phyloP scores from a whole-genome alignment of 2,888 invertebrate genomes.

The Digitonthophagus gazella region DNA sequence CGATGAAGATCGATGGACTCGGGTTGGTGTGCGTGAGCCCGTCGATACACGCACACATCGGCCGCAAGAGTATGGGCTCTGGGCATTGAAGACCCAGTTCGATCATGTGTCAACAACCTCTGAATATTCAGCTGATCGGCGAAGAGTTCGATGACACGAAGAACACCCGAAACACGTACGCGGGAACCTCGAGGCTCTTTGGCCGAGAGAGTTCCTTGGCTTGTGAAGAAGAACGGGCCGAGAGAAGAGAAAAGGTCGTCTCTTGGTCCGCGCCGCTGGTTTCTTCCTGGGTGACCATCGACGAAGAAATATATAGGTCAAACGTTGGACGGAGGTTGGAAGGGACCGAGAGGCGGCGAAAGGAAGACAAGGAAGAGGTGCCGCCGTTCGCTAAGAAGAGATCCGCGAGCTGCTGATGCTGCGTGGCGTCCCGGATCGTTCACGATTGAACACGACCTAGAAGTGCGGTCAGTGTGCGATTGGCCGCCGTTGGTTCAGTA shows the following conservation, averaged over 20 bases:
- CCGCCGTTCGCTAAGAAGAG: constrained; percentile 13
- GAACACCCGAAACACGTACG: constrained; percentile 22
- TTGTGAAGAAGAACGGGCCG: constrained; percentile 1
- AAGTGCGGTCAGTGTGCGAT: constrained; percentile 53
- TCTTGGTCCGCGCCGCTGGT: background rate
- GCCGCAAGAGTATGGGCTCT: background rate
- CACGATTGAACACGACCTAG: constrained; percentile 40
- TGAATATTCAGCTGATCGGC: constrained; percentile 42
- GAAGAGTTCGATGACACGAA: constrained; percentile 43
- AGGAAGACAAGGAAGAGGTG: constrained; percentile 13
- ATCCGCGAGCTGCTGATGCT: constrained; percentile 19
- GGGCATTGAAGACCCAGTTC: constrained; percentile 39
- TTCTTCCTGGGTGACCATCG: constrained; percentile 10
- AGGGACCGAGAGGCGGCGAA: background rate
- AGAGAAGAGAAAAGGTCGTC: background rate
- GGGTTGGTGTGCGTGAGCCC: background rate
- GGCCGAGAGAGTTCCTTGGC: constrained; percentile 2
- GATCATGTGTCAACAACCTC: constrained; percentile 43
- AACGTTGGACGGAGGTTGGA: constrained; percentile 1
- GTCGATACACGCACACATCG: background rate
- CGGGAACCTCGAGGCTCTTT: background rate
- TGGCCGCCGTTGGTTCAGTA: constrained; percentile 51
- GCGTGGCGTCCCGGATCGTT: constrained; percentile 15
- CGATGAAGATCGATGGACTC: background rate
- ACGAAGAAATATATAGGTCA: constrained; percentile 6